Evolutionary conservation across 2,113 vertebrate species (phyloP).

Genomic region (Fregetta grallaria): DNA sequence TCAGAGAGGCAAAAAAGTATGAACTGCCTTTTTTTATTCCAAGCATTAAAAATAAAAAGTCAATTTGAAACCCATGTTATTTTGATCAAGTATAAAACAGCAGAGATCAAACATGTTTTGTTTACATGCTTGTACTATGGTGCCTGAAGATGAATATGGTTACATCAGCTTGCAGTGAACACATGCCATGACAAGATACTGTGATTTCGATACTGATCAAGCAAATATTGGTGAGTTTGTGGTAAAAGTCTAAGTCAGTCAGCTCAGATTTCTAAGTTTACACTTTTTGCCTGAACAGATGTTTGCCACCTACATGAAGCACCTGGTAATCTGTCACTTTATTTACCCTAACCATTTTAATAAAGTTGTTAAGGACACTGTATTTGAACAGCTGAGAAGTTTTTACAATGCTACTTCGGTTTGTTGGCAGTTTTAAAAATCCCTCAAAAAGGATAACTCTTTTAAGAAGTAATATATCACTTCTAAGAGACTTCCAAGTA

Average conservation of each 20-base stretch:
- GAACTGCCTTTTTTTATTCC: neutral
- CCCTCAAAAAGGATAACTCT: neutral
- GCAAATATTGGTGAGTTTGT: neutral
- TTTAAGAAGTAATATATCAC: neutral
- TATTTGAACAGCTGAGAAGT: neutral
- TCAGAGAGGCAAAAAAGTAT: neutral
- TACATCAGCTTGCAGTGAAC: neutral
- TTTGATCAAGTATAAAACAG: neutral
- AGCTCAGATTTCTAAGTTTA: neutral
- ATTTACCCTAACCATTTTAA: neutral
- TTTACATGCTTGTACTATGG: neutral
- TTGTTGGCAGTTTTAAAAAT: neutral
- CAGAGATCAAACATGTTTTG: neutral
- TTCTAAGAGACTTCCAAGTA: neutral
- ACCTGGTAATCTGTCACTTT: neutral
- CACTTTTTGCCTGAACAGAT: neutral
- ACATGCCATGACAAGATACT: neutral
- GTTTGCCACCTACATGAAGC: neutral
- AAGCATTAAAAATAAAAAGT: neutral
- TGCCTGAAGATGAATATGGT: neutral
- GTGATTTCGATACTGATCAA: neutral
- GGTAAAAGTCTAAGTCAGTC: neutral
- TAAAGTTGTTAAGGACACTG: neutral
- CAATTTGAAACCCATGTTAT: neutral
- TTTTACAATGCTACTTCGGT: neutral